Evolutionary conservation across 2,113 vertebrate genomes (phyloP), one percentile per base, ranked within the genome.

Genomic region (Sander vitreus): DNA sequence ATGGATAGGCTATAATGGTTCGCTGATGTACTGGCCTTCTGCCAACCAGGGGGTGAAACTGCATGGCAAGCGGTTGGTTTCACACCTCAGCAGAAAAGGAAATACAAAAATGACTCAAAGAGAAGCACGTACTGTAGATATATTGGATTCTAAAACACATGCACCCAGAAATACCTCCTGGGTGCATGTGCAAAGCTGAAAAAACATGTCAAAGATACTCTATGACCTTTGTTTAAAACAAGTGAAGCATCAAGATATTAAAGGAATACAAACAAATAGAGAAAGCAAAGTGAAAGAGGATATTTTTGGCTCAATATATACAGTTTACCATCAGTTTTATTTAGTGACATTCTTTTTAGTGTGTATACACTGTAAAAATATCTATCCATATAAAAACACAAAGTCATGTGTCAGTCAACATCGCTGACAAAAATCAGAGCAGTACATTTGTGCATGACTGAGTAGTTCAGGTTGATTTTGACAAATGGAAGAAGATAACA

Each of bases 31-130:
- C 88, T 89, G 91, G 85, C 71, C 60, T 11, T 45, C 75, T 62
- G 91, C 85, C 78, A 88, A 65, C 84, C 78, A 87, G 86, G 80
- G 87, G 90, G 87, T 84, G 87, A 87, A 88, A 89, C 88, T 90
- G 83, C 75, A 73, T 77, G 71, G 76, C 85, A 87, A 88, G 74
- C 62, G 23, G 69, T 81, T 47, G 43, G 57, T 87, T 89, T 87
- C 77, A 90, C 79, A 88, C 78, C 74, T 88, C 82, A 89, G 80
- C 79, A 85, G 74, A 55, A 70, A 69, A 89, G 83, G 65, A 87
- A 83, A 80, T 82, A 79, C 70, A 84, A 75, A 65, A 76, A 83
- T 75, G 81, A 83, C 71, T 89, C 71, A 84, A 78, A 81, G 48
- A 72, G 54, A 76, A 64, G 70, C 62, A 50, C 75, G 83, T 73